Evolutionary conservation across 2,113 vertebrate genomes (phyloP).

Genomic region (Megaptera novaeangliae): DNA sequence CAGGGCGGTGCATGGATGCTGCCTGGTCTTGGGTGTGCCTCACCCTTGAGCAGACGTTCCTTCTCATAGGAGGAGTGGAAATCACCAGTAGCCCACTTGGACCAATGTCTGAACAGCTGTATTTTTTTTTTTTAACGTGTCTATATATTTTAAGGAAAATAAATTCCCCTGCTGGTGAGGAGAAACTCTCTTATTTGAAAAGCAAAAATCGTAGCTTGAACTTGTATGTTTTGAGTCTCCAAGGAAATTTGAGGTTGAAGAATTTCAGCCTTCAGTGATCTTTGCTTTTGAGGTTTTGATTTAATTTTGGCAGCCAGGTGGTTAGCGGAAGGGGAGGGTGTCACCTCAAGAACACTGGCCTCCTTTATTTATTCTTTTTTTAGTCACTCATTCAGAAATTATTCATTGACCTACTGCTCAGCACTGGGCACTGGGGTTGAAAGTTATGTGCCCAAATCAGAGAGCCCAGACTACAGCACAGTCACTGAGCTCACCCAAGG

Average conservation of each 20-base stretch:
- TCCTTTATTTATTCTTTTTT: conserved; percentile 14
- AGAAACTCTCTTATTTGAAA: background rate
- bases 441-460: background rate
- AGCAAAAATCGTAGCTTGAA: conserved; percentile 10
- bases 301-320: conserved; percentile 51
- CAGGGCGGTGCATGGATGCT: background rate
- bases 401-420: background rate
- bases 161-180: background rate
- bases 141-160: background rate
- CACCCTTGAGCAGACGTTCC: background rate
- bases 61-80: background rate
- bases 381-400: conserved; percentile 36
- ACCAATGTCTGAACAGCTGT: background rate
- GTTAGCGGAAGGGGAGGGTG: background rate
- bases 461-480: background rate
- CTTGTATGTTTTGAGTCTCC: background rate
- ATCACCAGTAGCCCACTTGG: background rate
- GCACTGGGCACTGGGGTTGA: background rate
- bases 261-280: conserved; percentile 35
- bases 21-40: background rate
- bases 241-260: conserved; percentile 42
- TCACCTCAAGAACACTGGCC: background rate
- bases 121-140: background rate
- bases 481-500: background rate
- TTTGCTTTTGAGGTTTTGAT: conserved; percentile 59